Percentiles rank a stretch among this genome's conserved stretches.
Evolutionary conservation across 2,113 vertebrate genomes (phyloP).

Genomic region (Zonotrichia leucophrys): DNA sequence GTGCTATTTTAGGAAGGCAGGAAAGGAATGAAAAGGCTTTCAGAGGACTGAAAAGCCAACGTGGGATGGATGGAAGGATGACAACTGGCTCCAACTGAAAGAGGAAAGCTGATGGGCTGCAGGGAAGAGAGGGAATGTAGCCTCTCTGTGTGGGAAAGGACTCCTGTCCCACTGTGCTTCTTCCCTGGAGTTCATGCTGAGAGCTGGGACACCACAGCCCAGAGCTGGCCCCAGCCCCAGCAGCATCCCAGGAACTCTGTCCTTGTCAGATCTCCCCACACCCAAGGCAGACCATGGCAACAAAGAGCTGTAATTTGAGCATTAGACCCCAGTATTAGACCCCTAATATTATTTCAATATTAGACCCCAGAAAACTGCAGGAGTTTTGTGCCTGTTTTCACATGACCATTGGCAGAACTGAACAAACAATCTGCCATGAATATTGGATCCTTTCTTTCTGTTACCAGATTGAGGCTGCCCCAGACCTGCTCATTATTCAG

Average conservation of each 20-base stretch:
- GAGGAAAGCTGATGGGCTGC: not conserved
- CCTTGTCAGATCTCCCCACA: not conserved
- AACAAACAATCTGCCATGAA: not conserved
- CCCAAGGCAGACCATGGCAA: not conserved
- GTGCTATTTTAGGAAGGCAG: constrained; percentile 41
- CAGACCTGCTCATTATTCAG: not conserved
- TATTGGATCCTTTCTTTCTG: not conserved
- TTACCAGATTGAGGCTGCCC: not conserved
- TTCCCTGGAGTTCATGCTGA: rapidly evolving
- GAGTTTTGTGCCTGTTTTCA: not conserved
- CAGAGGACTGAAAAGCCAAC: not conserved
- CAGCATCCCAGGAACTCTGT: not conserved
- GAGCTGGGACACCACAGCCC: not conserved
- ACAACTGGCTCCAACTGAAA: not conserved
- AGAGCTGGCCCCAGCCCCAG: not conserved
- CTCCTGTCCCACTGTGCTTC: not conserved
- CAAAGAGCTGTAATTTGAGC: not conserved
- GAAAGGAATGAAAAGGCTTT: constrained; percentile 19
- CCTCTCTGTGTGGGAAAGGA: not conserved
- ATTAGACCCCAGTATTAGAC: not conserved
- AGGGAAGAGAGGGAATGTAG: not conserved
- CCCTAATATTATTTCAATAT: not conserved
- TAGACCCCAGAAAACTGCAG: not conserved
- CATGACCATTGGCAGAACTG: not conserved
- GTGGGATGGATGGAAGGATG: constrained; percentile 6